A percentile compares a stretch with the other conserved stretches of the same genome.
These are phyloP conservation scores for Lota lota DNA, from an alignment of 2,113 vertebrate species.

Conservation along the genomic window DNA sequence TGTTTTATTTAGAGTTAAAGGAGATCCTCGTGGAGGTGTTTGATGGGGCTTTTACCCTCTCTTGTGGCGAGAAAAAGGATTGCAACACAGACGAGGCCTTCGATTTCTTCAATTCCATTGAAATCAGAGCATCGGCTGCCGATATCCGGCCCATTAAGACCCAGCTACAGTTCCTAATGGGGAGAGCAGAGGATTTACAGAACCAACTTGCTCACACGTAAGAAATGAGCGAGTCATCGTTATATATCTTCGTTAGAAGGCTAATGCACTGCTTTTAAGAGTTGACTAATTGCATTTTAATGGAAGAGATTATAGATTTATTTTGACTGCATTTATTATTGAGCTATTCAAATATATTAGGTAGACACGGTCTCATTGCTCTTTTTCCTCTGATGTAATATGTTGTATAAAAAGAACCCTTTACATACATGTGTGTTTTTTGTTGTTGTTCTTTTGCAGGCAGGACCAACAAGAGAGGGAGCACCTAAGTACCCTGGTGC, in stretches of 20 bases:
- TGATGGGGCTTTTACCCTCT: conserved; percentile 31
- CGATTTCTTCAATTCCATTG: too few relatives aligned
- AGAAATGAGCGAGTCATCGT: background rate
- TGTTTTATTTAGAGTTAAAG: too few relatives aligned
- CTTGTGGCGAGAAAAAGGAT: conserved; percentile 15
- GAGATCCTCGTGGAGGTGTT: background rate
- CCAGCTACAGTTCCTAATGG: conserved; percentile 72
- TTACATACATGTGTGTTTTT: background rate
- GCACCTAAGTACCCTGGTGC: conserved; percentile 61
- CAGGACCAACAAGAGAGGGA: conserved; percentile 52
- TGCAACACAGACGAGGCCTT: conserved; percentile 12
- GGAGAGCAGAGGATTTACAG: conserved; percentile 72
- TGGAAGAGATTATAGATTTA: background rate
- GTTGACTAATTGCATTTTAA: too few relatives aligned
- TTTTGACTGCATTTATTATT: background rate
- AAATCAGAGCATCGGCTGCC: too few relatives aligned
- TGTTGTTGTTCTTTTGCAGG: conserved; percentile 50
- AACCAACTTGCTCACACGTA: conserved; percentile 56
- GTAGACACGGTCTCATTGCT: background rate
- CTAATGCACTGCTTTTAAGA: too few relatives aligned
- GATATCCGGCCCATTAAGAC: conserved; percentile 60
- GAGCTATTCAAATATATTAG: background rate
- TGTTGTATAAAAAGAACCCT: background rate
- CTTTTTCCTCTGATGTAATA: background rate
- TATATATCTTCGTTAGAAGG: too few relatives aligned